Conservation (phyloP, 2,888 invertebrate genomes). For the Leuctra nigra region DNA sequence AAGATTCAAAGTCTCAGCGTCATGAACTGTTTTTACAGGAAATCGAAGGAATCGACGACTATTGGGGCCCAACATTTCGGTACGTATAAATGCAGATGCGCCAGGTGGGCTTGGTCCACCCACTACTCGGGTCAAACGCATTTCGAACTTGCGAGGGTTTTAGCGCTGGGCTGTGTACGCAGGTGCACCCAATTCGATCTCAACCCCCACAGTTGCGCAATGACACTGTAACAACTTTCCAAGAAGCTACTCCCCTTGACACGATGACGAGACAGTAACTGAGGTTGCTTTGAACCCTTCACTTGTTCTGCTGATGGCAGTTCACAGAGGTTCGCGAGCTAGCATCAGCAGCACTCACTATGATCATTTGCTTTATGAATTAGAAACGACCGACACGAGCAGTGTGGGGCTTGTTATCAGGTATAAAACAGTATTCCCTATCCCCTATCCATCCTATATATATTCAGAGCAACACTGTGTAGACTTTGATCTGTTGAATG, state of each 20-base stretch:
- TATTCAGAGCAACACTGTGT: too few species aligned
- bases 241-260: too few species aligned
- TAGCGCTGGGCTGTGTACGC: slow-evolving; percentile 23
- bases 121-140: too few species aligned
- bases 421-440: too few species aligned
- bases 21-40: slow-evolving; percentile 61
- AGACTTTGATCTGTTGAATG: too few species aligned
- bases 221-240: background rate
- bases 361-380: slow-evolving; percentile 42
- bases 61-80: slow-evolving; percentile 87
- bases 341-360: slow-evolving; percentile 35
- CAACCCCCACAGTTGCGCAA: slow-evolving; percentile 8
- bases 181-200: slow-evolving; percentile 20
- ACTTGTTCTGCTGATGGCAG: too few species aligned
- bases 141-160: background rate
- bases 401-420: slow-evolving; percentile 43
- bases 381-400: slow-evolving; percentile 42
- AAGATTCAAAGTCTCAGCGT: slow-evolving; percentile 39
- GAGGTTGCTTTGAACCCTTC: too few species aligned
- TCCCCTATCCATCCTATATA: too few species aligned
- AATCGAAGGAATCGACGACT: slow-evolving; percentile 87
- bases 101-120: too few species aligned
- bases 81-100: slow-evolving; percentile 36
- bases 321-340: slow-evolving; percentile 23
- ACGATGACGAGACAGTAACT: too few species aligned